These are phyloP conservation scores for Dicaeum eximium DNA, from an alignment of 2,113 vertebrate species.

Conservation along the genomic window DNA sequence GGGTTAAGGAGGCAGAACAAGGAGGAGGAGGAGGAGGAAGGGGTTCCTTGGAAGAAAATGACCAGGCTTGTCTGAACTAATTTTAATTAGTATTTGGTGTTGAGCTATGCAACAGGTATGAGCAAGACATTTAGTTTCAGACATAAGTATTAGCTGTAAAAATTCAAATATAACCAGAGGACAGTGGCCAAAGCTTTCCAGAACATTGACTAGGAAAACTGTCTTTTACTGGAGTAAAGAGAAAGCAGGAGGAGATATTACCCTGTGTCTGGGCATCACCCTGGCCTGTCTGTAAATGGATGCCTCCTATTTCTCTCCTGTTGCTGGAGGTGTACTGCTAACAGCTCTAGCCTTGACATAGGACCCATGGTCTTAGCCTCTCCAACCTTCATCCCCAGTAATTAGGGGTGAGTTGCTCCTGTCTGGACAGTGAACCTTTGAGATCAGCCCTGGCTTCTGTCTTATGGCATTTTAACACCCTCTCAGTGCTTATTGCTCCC, in stretches of 20 bases:
- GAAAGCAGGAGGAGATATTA: neutral
- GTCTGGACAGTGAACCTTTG: neutral
- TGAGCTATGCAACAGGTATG: neutral
- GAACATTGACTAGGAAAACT: neutral
- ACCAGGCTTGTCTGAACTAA: neutral
- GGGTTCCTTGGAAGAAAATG: neutral
- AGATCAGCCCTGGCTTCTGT: neutral
- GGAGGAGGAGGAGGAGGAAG: neutral
- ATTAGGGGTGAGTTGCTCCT: neutral
- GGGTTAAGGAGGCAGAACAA: neutral
- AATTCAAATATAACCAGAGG: neutral
- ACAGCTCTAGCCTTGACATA: neutral
- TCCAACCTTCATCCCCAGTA: neutral
- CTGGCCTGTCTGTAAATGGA: neutral
- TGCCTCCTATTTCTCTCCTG: neutral
- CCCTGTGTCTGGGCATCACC: neutral
- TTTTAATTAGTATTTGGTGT: neutral
- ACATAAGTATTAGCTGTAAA: neutral
- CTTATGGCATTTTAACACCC: neutral
- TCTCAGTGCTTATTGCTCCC: neutral
- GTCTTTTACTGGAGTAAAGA: neutral
- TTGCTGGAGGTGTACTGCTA: neutral
- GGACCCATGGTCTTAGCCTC: neutral
- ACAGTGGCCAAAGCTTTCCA: neutral
- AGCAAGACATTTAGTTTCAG: neutral